phyloP scores from a whole-genome alignment of 2,797 vertebrate genomes.

The Pantherophis alleghaniensis region DNA sequence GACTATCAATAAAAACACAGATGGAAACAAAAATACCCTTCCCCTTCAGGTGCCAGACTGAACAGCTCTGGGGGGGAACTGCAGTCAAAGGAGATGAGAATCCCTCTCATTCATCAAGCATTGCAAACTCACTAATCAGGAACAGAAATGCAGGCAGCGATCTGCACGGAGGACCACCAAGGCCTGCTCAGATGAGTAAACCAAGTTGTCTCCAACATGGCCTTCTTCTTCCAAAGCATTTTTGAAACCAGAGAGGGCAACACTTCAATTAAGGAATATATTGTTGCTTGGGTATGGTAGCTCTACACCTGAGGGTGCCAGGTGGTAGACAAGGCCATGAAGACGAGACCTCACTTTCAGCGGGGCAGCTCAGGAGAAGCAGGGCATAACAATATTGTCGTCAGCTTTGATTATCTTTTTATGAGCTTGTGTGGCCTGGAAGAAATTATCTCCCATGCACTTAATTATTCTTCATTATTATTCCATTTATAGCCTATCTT shows the following conservation, averaged over 20 bases:
- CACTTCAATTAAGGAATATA: neutral
- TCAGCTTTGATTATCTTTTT: neutral
- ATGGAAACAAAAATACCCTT: neutral
- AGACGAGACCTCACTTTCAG: neutral
- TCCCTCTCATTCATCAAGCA: constrained; percentile 45
- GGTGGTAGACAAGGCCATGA: neutral
- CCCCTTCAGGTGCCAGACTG: neutral
- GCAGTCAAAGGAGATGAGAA: neutral
- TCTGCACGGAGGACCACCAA: neutral
- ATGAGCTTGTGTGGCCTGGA: neutral
- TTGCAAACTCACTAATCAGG: constrained; percentile 46
- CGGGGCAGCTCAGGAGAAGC: neutral
- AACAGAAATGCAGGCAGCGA: neutral
- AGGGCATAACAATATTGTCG: neutral
- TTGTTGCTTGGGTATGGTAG: neutral
- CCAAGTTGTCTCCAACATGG: neutral
- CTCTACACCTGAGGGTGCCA: neutral
- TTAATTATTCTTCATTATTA: neutral
- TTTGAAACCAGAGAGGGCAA: neutral
- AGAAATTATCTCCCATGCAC: neutral
- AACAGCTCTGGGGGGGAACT: neutral
- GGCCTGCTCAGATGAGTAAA: fast-evolving
- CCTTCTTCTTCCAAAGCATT: neutral
- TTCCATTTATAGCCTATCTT: neutral
- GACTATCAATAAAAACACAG: neutral